phyloP scores from a whole-genome alignment of 2,888 invertebrate genomes.

The Teleogryllus oceanicus region DNA sequence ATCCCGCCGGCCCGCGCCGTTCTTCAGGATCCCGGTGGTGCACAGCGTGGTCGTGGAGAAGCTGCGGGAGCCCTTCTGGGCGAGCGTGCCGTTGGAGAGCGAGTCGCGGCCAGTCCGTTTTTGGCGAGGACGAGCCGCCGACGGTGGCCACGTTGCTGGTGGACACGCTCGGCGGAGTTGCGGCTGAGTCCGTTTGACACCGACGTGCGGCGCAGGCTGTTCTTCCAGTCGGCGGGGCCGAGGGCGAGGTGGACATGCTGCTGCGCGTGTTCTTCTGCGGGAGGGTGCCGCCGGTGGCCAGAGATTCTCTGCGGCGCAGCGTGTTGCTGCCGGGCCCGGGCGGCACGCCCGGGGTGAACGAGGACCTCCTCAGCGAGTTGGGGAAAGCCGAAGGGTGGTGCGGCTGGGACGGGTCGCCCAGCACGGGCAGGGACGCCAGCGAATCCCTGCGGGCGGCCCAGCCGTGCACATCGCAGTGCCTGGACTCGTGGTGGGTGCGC shows the following conservation, averaged over 20 bases:
- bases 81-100: neutral
- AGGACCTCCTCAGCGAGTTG: constrained; percentile 49
- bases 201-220: neutral
- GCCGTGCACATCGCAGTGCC: constrained; percentile 70
- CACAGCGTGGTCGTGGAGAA: neutral
- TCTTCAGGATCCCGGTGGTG: neutral
- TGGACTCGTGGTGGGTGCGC: constrained; percentile 56
- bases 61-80: neutral
- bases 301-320: constrained; percentile 11
- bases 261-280: neutral
- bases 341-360: constrained; percentile 21
- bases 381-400: constrained; percentile 74
- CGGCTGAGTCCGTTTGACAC: neutral
- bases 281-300: neutral
- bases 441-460: constrained; percentile 56
- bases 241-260: neutral
- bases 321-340: neutral
- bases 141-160: neutral
- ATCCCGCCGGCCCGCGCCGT: neutral
- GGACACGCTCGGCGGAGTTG: neutral
- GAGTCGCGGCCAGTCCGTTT: neutral
- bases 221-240: neutral
- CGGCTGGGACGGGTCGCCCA: constrained; percentile 46
- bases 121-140: neutral
- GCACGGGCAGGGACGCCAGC: constrained; percentile 27